Base-by-base conservation (phyloP, 1,140 invertebrate genomes). In the Nymphalis io region DNA sequence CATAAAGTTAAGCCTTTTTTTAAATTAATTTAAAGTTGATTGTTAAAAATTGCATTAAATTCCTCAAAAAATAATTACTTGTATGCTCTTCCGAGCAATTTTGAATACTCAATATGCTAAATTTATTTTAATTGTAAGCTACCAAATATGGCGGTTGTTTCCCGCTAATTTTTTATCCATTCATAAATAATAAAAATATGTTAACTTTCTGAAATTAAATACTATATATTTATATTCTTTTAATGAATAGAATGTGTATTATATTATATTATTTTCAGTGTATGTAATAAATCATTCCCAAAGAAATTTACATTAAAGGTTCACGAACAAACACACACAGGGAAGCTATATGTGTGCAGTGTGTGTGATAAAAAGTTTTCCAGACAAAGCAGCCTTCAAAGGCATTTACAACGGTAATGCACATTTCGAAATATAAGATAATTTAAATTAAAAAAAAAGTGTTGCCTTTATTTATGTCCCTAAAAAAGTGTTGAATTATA, bases 301-400 rank as follows among this genome's bases (percentile, higher is more conserved):
- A 85, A 80, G 62, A 82, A 81, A 23, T 85, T 66, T 27, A 79
- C 82, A 13, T 27, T 85, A 38, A 70, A 69, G 11, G 51, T 78
- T 88, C 94, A 94, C 87, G 89, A 95, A 94, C 76, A 94, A 92
- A 90, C 93, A 87, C 94, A 95, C 76, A 93, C 92, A 0, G 93
- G 93, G 0, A 93, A 93, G 40, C 80, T 88, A 1, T 92, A 90
- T n/a, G 92, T 84, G n/a, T 94, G 94, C 67, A 80, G 74, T 2
- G 70, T 88, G 1, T 95, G 94, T 67, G 72, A 65, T 10, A 74
- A 74, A 10, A 42, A 57, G 20, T 88, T 82, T 42, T 65, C 65
- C 0, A 78, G 83, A 16, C 61, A 72, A 1, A 77, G 78, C 13
- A 71, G 78, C 3, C 64, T 87, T 8, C 63, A 69, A 0, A 66